Conservation (phyloP, 2,888 invertebrate species). For the Leistus spinibarbis region DNA sequence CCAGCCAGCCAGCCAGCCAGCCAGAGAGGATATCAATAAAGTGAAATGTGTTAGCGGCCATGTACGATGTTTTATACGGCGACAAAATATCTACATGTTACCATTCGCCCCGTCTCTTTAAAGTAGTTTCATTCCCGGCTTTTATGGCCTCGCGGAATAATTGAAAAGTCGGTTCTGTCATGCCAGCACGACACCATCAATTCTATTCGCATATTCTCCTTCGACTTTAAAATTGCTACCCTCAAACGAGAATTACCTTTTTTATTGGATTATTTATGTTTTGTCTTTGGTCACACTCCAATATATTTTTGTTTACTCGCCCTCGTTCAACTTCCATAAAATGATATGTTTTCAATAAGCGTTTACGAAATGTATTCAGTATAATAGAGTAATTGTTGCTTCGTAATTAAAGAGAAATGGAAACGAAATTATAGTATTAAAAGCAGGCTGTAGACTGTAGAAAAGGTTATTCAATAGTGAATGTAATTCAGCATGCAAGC, state of each 20-base stretch:
- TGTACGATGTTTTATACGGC: conserved; percentile 24
- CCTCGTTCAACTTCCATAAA: neutral
- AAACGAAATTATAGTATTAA: no score
- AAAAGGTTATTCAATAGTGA: no score
- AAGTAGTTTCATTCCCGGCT: conserved; percentile 35
- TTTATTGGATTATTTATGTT: neutral
- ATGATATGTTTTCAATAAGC: neutral
- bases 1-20: neutral
- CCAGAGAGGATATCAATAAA: conserved; percentile 32
- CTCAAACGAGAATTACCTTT: neutral
- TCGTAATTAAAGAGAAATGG: no score
- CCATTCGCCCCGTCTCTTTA: conserved; percentile 13
- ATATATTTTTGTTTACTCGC: neutral
- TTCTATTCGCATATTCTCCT: neutral
- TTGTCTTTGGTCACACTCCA: neutral
- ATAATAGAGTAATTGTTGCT: no score
- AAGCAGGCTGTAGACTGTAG: no score
- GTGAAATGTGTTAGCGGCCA: conserved; percentile 26
- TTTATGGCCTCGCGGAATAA: conserved; percentile 34
- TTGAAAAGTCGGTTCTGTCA: conserved; percentile 31
- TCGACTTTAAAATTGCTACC: neutral
- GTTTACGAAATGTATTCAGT: no score
- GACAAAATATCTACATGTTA: conserved; percentile 38
- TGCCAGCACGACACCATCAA: neutral
- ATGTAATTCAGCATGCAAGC: no score